These are phyloP conservation scores for Gadopsis bispinosus DNA, from an alignment of 2,797 vertebrate genomes.

Conservation along the genomic window DNA sequence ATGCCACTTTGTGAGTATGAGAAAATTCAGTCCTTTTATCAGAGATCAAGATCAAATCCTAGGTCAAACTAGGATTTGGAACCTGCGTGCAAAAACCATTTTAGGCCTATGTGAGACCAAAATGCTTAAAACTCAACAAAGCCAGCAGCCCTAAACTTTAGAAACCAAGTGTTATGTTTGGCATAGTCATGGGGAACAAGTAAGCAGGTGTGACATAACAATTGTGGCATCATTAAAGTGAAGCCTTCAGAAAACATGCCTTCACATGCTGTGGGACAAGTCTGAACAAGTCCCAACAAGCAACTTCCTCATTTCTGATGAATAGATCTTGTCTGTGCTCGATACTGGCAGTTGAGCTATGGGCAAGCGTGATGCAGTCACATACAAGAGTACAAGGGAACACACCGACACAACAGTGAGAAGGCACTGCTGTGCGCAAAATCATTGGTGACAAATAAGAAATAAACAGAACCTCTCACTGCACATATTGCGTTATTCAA, in stretches of 20 bases:
- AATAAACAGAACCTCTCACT: conserved; percentile 18
- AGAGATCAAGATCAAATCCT: not conserved
- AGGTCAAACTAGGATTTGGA: not conserved
- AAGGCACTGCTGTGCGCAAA: conserved; percentile 17
- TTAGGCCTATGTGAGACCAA: not conserved
- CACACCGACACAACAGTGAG: conserved; percentile 36
- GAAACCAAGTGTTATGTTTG: conserved; percentile 3
- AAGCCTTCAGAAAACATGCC: conserved; percentile 43
- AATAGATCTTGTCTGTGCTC: conserved; percentile 46
- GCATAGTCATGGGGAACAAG: not conserved
- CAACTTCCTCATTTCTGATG: conserved; percentile 69
- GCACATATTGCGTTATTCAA: conserved; percentile 47
- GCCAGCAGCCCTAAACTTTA: not conserved
- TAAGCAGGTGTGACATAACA: conserved; percentile 12
- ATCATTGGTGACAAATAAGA: conserved; percentile 9
- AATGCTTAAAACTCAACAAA: not conserved
- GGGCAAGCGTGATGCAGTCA: not conserved
- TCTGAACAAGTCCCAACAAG: conserved; percentile 74
- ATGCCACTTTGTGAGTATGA: not conserved
- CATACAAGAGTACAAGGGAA: not conserved
- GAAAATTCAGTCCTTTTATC: not conserved
- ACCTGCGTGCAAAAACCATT: not conserved
- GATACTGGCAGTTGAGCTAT: conserved; percentile 16
- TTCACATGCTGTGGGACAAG: conserved; percentile 77
- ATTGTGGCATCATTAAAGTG: conserved; percentile 16